Evolutionary conservation across 2,888 invertebrate genomes (phyloP), one percentile per base, ranked within the genome.

Genomic region (Laothoe populi): DNA sequence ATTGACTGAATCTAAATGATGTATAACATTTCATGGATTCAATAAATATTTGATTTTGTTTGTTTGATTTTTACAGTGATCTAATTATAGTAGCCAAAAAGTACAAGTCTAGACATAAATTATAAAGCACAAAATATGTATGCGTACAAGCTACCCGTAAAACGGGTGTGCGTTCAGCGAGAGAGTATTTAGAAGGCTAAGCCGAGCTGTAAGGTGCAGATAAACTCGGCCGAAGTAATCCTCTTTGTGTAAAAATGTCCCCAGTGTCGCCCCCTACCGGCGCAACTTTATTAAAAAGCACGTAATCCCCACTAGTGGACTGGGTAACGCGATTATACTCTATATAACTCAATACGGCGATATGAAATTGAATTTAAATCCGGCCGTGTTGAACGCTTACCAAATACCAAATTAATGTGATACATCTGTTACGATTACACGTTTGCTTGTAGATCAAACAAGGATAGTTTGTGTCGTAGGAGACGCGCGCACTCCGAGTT

Each of bases 231-330:
- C 87, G 77, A 84, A 87, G 87, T 92, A 92, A 92, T 92, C 92
- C 92, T 82, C 91, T 91, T 92, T 92, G 90, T 92, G 85, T 84
- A 91, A 92, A 92, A 92, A 90, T 90, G 91, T 91, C 91, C 90
- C 89, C 86, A 79, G 75, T 81, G 83, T 82, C 86, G 79, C 89
- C 86, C 88, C 89, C 86, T 78, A 81, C 77, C 74, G 81, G 78
- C 79, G 77, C 78, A 78, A 90, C 88, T 90, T 92, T 91, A 92
- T 92, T 92, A 92, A 92, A 92, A 92, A 92, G 89, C 87, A 82
- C 83, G 86, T 92, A 92, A 92, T 91, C 91, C 88, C 77, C 84
- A 86, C 87, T 92, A 89, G 87, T 90, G 89, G 91, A 91, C 87
- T 88, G 89, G 82, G 86, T 92, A 90, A 92, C 90, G 86, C 89